phyloP scores from a whole-genome alignment of 2,113 vertebrate genomes.

The Tragelaphus scriptus region DNA sequence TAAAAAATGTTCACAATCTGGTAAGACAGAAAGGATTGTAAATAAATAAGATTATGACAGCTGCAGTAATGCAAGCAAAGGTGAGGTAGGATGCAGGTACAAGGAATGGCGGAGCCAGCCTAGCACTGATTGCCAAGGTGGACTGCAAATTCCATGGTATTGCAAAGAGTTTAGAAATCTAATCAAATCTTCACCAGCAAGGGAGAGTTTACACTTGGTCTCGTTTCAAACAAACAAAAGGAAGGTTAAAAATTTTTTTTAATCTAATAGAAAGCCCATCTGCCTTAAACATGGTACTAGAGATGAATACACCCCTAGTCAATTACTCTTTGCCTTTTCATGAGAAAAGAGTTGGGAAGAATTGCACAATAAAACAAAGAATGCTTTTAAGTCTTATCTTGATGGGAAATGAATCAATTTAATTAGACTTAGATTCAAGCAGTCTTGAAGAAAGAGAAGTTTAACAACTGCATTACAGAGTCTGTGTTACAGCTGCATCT shows the following conservation, averaged over 20 bases:
- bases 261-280: neutral
- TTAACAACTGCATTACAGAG: neutral
- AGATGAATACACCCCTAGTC: neutral
- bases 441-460: slow-evolving; percentile 9
- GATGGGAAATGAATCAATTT: slow-evolving; percentile 57
- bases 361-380: slow-evolving; percentile 30
- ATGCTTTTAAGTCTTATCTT: slow-evolving; percentile 61
- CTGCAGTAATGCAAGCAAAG: neutral
- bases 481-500: neutral
- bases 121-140: too few relatives aligned
- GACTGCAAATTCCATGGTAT: neutral
- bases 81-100: rapidly evolving
- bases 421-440: slow-evolving; percentile 51
- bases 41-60: neutral
- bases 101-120: neutral
- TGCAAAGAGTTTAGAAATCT: neutral
- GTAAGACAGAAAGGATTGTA: neutral
- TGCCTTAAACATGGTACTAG: neutral
- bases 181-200: neutral
- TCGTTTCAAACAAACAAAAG: slow-evolving; percentile 14
- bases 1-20: neutral
- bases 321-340: neutral
- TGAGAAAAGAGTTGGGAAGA: neutral
- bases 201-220: neutral
- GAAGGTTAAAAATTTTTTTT: neutral